Conservation (phyloP, 2,888 invertebrate species). For the Netelia virgata region DNA sequence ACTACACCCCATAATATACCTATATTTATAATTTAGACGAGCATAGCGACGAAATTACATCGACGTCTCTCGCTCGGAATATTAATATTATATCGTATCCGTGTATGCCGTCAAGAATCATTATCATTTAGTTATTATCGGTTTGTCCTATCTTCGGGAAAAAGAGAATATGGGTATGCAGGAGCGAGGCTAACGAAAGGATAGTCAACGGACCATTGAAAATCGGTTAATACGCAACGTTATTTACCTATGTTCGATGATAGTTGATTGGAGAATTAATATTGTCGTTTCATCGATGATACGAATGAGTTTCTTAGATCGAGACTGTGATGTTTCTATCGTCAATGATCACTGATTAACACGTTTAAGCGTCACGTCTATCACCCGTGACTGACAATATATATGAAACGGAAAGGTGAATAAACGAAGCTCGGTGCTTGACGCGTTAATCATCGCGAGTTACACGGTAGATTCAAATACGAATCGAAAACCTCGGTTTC, state of each 20-base stretch:
- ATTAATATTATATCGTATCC: conserved; percentile 59
- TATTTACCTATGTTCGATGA: too few species aligned
- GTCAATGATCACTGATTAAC: too few species aligned
- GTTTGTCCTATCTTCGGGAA: conserved; percentile 27
- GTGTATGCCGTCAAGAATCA: conserved; percentile 26
- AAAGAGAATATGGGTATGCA: conserved; percentile 2
- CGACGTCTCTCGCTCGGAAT: conserved; percentile 50
- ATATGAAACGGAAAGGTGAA: too few species aligned
- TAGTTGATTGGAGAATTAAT: too few species aligned
- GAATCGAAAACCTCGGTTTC: conserved; percentile 6
- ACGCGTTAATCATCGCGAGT: too few species aligned
- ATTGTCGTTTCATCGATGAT: too few species aligned
- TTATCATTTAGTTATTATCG: conserved; percentile 60
- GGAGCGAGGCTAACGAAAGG: background rate
- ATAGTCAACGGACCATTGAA: conserved; percentile 3
- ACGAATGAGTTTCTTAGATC: too few species aligned
- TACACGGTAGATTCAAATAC: background rate
- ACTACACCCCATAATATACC: background rate
- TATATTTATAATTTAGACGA: background rate
- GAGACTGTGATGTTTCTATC: too few species aligned
- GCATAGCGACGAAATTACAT: conserved; percentile 52
- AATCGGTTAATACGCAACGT: background rate
- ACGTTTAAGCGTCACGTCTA: too few species aligned
- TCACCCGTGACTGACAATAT: too few species aligned
- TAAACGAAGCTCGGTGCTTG: too few species aligned